These are phyloP conservation scores for Paramuricea clavata DNA, from an alignment of 92 coral and sea anemone species.

Conservation along the genomic window DNA sequence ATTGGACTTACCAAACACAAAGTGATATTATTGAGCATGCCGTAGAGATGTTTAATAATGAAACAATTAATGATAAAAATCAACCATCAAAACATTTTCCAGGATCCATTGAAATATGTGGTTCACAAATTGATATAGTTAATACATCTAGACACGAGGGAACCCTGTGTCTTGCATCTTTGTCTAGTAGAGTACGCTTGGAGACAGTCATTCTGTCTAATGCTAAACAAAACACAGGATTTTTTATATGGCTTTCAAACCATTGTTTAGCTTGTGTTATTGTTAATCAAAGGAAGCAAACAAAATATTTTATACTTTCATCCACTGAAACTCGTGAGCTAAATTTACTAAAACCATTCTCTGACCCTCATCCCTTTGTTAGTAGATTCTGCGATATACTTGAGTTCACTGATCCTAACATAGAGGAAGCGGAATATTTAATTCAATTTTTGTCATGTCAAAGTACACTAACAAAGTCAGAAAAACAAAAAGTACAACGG, in stretches of 20 bases:
- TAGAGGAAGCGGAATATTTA: constrained; percentile 26
- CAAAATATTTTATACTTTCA: constrained; percentile 34
- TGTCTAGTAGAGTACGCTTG: constrained; percentile 43
- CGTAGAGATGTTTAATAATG: constrained; percentile 40
- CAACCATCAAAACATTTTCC: constrained; percentile 41
- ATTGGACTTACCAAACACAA: constrained; percentile 61
- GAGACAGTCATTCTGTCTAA: constrained; percentile 39
- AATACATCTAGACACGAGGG: constrained; percentile 43
- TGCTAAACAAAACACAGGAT: constrained; percentile 47
- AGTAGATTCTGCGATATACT: constrained; percentile 41
- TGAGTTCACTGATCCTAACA: constrained; percentile 12
- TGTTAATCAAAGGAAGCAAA: neutral
- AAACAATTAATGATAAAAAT: constrained; percentile 41
- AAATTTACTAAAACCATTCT: constrained; percentile 36
- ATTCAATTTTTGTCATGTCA: constrained; percentile 58
- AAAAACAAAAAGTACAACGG: constrained; percentile 60
- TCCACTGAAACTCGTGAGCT: constrained; percentile 21
- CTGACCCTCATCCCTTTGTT: constrained; percentile 36
- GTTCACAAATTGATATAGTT: constrained; percentile 48
- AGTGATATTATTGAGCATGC: constrained; percentile 68
- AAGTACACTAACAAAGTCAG: constrained; percentile 62
- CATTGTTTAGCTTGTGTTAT: constrained; percentile 11
- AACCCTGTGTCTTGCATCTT: constrained; percentile 22
- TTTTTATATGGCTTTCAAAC: constrained; percentile 55
- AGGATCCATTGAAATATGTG: constrained; percentile 45